Evolutionary conservation across 2,888 invertebrate genomes (phyloP).

Genomic region (Tryphoninae sp.): DNA sequence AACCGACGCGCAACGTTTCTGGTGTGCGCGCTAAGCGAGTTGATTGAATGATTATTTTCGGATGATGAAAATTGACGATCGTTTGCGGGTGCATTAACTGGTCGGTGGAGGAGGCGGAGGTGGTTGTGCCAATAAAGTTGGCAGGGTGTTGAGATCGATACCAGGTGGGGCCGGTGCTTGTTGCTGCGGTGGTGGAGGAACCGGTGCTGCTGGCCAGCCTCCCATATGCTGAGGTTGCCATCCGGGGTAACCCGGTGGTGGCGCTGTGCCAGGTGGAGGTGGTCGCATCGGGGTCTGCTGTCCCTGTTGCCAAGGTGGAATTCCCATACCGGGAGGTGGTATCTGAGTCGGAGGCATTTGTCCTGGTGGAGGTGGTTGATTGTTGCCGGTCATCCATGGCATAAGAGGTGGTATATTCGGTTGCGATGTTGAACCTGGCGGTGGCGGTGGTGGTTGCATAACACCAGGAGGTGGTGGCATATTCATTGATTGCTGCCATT

Average conservation of each 20-base stretch:
- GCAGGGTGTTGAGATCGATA: constrained; percentile 83
- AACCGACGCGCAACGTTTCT: background rate
- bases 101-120: constrained; percentile 86
- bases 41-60: background rate
- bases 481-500: constrained; percentile 82
- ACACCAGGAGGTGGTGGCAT: constrained; percentile 82
- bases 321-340: constrained; percentile 79
- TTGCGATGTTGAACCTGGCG: constrained; percentile 82
- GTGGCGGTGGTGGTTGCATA: constrained; percentile 82
- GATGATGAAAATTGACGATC: background rate
- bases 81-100: constrained; percentile 73
- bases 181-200: constrained; percentile 83
- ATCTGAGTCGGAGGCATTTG: constrained; percentile 75
- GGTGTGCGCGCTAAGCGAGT: background rate
- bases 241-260: constrained; percentile 76
- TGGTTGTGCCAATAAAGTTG: constrained; percentile 85
- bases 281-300: constrained; percentile 77
- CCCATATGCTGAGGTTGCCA: constrained; percentile 77
- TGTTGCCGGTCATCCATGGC: constrained; percentile 83
- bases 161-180: constrained; percentile 81
- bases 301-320: constrained; percentile 79
- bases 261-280: constrained; percentile 79
- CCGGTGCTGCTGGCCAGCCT: constrained; percentile 80
- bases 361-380: constrained; percentile 80
- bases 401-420: constrained; percentile 82